A percentile compares a stretch with the other conserved stretches of the same genome.
phyloP scores from a whole-genome alignment of 2,797 vertebrate species.

The Fringilla coelebs region DNA sequence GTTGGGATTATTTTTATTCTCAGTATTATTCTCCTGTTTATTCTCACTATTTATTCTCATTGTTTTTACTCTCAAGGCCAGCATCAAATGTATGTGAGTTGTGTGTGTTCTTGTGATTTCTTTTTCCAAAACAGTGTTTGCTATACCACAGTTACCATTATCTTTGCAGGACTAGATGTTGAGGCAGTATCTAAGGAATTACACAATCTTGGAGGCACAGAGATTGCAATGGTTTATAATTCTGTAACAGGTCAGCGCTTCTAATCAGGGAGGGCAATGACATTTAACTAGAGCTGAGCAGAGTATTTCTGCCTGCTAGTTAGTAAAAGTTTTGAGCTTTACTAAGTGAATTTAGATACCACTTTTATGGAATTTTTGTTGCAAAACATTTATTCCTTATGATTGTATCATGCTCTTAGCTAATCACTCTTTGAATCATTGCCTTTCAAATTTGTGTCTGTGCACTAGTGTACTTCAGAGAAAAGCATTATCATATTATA shows the following conservation, averaged over 20 bases:
- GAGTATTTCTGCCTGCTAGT: not conserved
- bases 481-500: not conserved
- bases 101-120: not conserved
- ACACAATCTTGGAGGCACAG: accelerated
- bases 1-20: not conserved
- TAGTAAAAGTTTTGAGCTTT: not conserved
- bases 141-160: not conserved
- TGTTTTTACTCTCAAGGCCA: not conserved
- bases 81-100: not conserved
- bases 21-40: not conserved
- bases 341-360: not conserved
- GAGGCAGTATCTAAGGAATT: not conserved
- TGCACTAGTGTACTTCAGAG: not conserved
- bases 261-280: not conserved
- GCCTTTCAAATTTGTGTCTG: not conserved
- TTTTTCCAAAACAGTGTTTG: not conserved
- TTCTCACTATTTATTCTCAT: not conserved
- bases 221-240: not conserved
- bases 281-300: not conserved
- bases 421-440: not conserved
- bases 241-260: not conserved
- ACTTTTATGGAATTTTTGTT: not conserved
- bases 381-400: not conserved
- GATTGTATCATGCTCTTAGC: not conserved
- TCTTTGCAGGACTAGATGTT: not conserved